A percentile compares a stretch with the other conserved stretches of the same genome.
phyloP scores from a whole-genome alignment of 2,113 vertebrate genomes.

The Saguinus imperator region DNA sequence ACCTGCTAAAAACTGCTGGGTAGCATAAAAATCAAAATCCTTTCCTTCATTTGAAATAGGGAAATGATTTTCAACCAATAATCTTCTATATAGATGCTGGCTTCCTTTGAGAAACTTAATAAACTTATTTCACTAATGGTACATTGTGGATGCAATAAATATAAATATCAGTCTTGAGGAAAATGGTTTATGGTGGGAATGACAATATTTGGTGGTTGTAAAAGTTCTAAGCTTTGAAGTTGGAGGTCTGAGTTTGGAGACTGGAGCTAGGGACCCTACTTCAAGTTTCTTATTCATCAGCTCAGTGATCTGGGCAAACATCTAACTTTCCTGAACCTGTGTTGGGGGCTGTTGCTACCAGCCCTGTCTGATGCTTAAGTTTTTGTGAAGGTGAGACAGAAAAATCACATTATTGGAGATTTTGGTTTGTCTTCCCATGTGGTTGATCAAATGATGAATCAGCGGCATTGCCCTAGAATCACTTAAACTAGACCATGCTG shows the following conservation, averaged over 20 bases:
- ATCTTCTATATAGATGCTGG: neutral
- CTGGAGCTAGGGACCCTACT: neutral
- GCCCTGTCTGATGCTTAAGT: neutral
- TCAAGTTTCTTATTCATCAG: neutral
- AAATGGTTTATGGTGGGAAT: neutral
- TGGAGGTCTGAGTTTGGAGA: neutral
- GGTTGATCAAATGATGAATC: neutral
- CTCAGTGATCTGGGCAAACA: neutral
- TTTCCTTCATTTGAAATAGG: neutral
- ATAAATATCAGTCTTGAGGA: neutral
- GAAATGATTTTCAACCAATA: neutral
- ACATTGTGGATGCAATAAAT: neutral
- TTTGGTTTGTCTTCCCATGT: neutral
- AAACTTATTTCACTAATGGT: neutral
- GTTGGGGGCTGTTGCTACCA: neutral
- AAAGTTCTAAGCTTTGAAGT: neutral
- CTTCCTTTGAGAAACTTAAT: neutral
- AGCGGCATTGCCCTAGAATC: neutral
- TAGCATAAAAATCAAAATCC: neutral
- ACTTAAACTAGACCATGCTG: neutral
- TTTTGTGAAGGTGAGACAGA: neutral
- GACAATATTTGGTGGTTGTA: neutral
- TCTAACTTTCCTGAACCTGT: neutral
- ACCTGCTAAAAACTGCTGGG: neutral
- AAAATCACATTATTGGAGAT: neutral